Base-by-base conservation (phyloP, 2,797 vertebrate species). In the Babyrousa celebensis region DNA sequence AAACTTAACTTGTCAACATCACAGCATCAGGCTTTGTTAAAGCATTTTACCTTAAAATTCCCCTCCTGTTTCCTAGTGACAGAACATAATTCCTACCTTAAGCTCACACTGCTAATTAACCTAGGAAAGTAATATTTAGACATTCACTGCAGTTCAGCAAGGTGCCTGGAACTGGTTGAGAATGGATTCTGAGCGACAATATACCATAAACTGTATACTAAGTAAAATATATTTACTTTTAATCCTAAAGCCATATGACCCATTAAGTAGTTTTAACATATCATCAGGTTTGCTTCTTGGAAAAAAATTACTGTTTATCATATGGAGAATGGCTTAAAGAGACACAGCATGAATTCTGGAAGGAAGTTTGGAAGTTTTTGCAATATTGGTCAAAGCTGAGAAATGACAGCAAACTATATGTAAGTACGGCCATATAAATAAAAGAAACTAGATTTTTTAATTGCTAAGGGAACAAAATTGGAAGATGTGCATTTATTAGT, bases 321-420 rank as follows among this genome's bases (percentile, higher is more conserved):
- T 62, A 68, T n/a, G 58, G 43, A 56, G 16, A 68, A 62, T 70
- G 40, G 23, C 43, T 94, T 91, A 75, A 82, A 91, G n/a, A 82
- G 21, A 56, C 20, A 14, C 14, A 86, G 6, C 89, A 23, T 77
- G 32, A 5, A 71, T 40, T 63, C 62, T 82, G 12, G 48, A 85
- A 85, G 79, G 63, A 58, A 52, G 7, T 74, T 54, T 29, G 11
- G 12, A 92, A 65, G 8, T 21, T 65, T 71, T 63, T 77, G 0
- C 3, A 70, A 1, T 94, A 43, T 58, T 32, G 23, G 25, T 77
- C 36, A 84, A 80, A 77, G 9, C 20, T 52, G 17, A 71, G 62
- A 89, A 85, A 85, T 75, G 5, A 79, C 27, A 18, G 18, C 21
- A 58, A 56, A 25, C 23, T 11, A 1, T 36, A 54, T 40, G 74